phyloP scores from a whole-genome alignment of 2,888 invertebrate species.

The Myathropa florea region DNA sequence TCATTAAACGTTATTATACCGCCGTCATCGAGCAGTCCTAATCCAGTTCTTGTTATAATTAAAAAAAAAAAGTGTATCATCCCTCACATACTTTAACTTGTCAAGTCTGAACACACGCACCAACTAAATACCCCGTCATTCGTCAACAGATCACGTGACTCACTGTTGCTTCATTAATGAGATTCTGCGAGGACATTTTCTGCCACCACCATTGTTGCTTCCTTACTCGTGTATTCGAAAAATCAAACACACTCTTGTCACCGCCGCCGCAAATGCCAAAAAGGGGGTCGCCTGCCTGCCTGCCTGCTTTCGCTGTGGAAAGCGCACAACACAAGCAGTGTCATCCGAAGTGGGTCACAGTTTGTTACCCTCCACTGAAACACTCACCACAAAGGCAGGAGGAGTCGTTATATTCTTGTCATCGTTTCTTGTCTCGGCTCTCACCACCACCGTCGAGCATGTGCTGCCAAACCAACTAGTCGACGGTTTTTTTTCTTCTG shows the following conservation, averaged over 20 bases:
- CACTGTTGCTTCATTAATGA: neutral
- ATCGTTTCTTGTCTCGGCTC: constrained; percentile 3
- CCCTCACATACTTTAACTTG: neutral
- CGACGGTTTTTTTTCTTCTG: neutral
- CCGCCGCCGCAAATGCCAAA: neutral
- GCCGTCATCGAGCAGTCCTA: too few species aligned
- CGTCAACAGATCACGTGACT: neutral
- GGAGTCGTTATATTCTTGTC: constrained; percentile 15
- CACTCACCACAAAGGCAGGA: neutral
- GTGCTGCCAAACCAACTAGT: constrained; percentile 2
- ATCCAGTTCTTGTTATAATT: too few species aligned
- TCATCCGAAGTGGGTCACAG: neutral
- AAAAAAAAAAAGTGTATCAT: too few species aligned
- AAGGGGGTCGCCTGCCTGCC: neutral
- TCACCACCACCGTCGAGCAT: neutral
- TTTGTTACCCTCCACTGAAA: neutral
- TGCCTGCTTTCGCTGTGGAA: neutral
- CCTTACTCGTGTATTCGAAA: neutral
- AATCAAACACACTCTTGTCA: neutral
- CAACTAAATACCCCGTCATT: neutral
- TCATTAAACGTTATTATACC: too few species aligned
- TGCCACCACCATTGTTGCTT: neutral
- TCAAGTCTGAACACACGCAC: neutral
- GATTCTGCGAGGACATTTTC: neutral
- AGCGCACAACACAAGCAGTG: neutral